These are phyloP conservation scores for Drosophila kanapiae DNA, from an alignment of 1,140 invertebrate genomes.

Conservation along the genomic window DNA sequence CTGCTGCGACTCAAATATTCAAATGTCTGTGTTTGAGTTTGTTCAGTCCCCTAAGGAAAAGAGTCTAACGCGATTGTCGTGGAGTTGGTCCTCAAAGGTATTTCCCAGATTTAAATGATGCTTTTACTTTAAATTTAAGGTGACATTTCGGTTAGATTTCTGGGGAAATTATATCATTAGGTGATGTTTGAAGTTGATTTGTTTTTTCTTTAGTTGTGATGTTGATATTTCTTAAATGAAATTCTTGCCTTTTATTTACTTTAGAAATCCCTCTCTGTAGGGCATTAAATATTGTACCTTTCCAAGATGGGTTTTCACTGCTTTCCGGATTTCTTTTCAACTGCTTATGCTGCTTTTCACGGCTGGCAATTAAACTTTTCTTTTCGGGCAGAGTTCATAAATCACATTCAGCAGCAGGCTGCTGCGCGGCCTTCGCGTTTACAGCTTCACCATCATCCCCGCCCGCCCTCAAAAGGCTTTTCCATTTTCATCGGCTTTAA, in stretches of 20 bases:
- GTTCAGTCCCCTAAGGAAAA: slow-evolving; percentile 1
- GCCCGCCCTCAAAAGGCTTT: not conserved
- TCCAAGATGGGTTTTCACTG: not conserved
- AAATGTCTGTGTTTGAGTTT: slow-evolving; percentile 63
- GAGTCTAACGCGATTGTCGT: slow-evolving; percentile 31
- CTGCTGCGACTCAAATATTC: slow-evolving; percentile 52
- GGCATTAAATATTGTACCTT: slow-evolving; percentile 17
- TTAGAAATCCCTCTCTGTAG: not conserved
- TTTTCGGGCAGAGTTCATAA: slow-evolving; percentile 76
- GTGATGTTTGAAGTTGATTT: no score
- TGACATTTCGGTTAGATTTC: not conserved
- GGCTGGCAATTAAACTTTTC: slow-evolving; percentile 83
- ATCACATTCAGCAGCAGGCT: slow-evolving; percentile 78
- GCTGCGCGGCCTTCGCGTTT: slow-evolving; percentile 10
- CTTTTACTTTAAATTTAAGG: slow-evolving; percentile 9
- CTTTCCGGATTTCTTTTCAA: slow-evolving; percentile 51
- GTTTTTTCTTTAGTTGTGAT: no score
- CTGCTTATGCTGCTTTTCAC: slow-evolving; percentile 75
- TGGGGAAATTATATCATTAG: not conserved
- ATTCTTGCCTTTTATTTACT: no score
- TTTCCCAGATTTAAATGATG: slow-evolving; percentile 1
- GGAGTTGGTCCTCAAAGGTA: slow-evolving; percentile 2
- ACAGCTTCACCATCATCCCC: not conserved
- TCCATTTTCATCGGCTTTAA: slow-evolving; percentile 37
- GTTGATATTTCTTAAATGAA: not conserved